phyloP scores from a whole-genome alignment of 2,113 vertebrate species.

The Tympanuchus pallidicinctus region DNA sequence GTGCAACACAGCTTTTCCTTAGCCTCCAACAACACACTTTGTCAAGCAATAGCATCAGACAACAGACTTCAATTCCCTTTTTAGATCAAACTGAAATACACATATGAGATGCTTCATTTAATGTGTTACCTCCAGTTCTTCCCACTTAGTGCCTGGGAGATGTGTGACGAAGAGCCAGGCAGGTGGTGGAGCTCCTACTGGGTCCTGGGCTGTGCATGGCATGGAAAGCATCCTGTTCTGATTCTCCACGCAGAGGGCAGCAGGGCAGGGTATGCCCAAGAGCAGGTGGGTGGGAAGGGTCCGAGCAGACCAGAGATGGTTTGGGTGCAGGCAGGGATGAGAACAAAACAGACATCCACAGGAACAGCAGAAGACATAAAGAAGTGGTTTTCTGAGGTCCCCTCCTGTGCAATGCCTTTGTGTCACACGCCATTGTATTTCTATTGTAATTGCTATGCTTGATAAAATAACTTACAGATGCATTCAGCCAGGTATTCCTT shows the following conservation, averaged over 20 bases:
- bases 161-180: not conserved
- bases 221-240: not conserved
- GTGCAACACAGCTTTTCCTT: not conserved
- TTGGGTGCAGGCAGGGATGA: not conserved
- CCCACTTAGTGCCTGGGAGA: not conserved
- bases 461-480: not conserved
- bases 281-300: not conserved
- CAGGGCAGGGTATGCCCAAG: not conserved
- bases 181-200: not conserved
- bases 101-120: not conserved
- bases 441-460: not conserved
- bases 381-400: not conserved
- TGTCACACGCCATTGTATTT: not conserved
- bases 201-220: not conserved
- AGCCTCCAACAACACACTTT: not conserved
- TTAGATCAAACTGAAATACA: conserved; percentile 5
- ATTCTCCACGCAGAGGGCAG: fast-evolving
- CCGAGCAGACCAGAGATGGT: not conserved
- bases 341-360: not conserved
- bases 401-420: not conserved
- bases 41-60: not conserved
- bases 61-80: not conserved
- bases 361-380: not conserved
- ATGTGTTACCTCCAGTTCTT: not conserved
- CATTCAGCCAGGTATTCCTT: not conserved